Percentiles rank a stretch among this genome's conserved stretches.
Evolutionary conservation across 92 coral and sea anemone species (phyloP).

Genomic region (Chrysogorgia sp.): DNA sequence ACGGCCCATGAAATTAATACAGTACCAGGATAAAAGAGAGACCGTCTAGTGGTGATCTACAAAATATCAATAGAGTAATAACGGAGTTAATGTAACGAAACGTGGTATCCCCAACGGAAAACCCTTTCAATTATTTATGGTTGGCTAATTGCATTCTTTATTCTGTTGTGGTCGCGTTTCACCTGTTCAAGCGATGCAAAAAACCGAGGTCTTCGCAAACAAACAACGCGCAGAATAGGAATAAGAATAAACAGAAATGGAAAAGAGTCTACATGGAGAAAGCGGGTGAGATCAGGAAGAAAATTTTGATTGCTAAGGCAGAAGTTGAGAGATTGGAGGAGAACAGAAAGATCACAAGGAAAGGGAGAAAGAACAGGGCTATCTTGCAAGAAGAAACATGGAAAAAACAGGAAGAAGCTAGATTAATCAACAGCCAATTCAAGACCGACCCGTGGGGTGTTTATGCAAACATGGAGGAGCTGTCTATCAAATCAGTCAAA

Average conservation of each 20-base stretch:
- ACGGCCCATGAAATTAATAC: constrained; percentile 1
- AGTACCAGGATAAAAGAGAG: constrained; percentile 31
- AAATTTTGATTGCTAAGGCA: constrained; percentile 3
- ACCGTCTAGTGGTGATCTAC: constrained; percentile 10
- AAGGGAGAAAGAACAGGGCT: constrained; percentile 25
- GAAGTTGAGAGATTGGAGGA: constrained; percentile 27
- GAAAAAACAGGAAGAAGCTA: constrained; percentile 22
- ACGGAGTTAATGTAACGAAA: constrained; percentile 2
- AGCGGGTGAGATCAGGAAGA: constrained; percentile 31
- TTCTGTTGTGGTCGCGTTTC: constrained; percentile 35
- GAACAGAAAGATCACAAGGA: constrained; percentile 30
- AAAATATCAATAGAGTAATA: constrained; percentile 15
- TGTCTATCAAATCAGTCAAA: constrained; percentile 14
- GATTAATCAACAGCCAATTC: constrained; percentile 42
- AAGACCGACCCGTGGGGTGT: constrained; percentile 16
- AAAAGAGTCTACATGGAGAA: constrained; percentile 23
- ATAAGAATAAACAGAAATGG: constrained; percentile 27
- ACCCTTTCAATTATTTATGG: constrained; percentile 5
- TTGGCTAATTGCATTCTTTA: constrained; percentile 3
- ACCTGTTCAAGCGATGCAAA: constrained; percentile 17
- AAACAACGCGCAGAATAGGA: constrained; percentile 26
- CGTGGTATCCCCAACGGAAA: not conserved
- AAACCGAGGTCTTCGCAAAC: too few relatives aligned
- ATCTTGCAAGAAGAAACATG: constrained; percentile 29
- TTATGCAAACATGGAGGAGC: constrained; percentile 19